Base-by-base conservation (phyloP, 2,113 vertebrate species). In the Fregata magnificens region DNA sequence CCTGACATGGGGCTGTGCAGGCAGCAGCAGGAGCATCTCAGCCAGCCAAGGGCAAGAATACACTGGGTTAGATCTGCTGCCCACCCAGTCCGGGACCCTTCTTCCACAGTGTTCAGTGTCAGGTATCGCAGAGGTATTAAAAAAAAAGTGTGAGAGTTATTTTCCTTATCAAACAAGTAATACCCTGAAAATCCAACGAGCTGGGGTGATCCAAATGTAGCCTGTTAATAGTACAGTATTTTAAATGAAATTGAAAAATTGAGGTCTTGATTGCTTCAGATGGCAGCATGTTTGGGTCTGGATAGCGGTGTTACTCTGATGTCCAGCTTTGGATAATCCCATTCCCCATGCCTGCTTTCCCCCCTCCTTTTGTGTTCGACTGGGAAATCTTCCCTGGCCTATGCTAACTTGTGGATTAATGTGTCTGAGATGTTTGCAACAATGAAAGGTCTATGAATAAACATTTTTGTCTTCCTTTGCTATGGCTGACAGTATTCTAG, bases 341-440 rank as follows among this genome's bases (percentile, higher is more conserved):
- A 6, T 53, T 42, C 22, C 63, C 40, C 10, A 1, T 1, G 5
- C 22, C 28, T 82, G 42, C 42, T 77, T 82, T 56, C 36, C 31
- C 34, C 38, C n/a, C 31, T 50, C 9, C 14, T 24, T 42, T 29
- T 14, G 6, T 2, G 0, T 31, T 44, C 2, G 1, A 5, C 13
- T 6, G 42, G 36, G 71, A 50, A 45, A 17, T 31, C 52, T 62
- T 34, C 34, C 28, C 32, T 16, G 45, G 9, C 44, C 36, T 16
- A 1, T 8, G 16, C 32, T 31, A 45, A 63, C 63, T 56, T 26
- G 38, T 52, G 58, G 58, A 58, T 83, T 71, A 78, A 83, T 6
- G 32, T 5, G 8, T 50, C 78, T 29, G 55, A 49, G 70, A 70
- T 11, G 56, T 76, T 34, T 44, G 42, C 42, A 44, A 18, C 15